Base-by-base conservation (phyloP, 2,888 invertebrate genomes). In the Andrena haemorrhoa region DNA sequence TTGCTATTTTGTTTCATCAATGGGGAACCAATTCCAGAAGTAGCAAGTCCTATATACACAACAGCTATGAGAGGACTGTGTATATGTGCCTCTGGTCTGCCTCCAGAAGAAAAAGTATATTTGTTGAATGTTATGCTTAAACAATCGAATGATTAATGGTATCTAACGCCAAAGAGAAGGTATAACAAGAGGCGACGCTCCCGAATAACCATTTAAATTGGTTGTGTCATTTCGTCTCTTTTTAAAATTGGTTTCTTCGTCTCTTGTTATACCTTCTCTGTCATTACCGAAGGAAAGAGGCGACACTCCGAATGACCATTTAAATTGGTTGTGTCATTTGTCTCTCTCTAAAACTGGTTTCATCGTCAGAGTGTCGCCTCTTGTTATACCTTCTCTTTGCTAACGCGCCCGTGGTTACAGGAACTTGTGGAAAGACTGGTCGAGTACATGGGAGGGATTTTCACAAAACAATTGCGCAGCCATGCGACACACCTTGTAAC, bases 401-500 rank as follows among this genome's bases (percentile, higher is more conserved):
- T 49, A 10, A 72, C 29, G 65, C 41, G 60, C 2, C 75, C 33
- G 41, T 29, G 53, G 35, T 83, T 78, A 10, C 90, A 97, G 95
- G 95, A 95, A 56, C 94, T 95, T 33, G 94, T 97, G 3, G 95
- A 95, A 85, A 94, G 94, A 65, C 95, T 95, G 88, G 95, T 97
- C 0, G 95, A 96, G 79, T 96, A 96, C 94, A 97, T 98, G 97
- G 97, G 97, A 33, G 98, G 97, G 0, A 94, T 95, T 60, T 97
- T 96, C 90, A 95, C 94, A 63, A 95, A 95, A 72, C 95, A 95
- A 69, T 94, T 97, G 65, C 95, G 96, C 10, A 95, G 95, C 35
- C 95, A 95, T 72, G 96, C 97, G 0, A 98, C 98, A 7, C 98
- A 98, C 94, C 95, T 98, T 26, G 95, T 98, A 2, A 97, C 98